phyloP scores from a whole-genome alignment of 1,140 invertebrate species.

The Trissolcus basalis region DNA sequence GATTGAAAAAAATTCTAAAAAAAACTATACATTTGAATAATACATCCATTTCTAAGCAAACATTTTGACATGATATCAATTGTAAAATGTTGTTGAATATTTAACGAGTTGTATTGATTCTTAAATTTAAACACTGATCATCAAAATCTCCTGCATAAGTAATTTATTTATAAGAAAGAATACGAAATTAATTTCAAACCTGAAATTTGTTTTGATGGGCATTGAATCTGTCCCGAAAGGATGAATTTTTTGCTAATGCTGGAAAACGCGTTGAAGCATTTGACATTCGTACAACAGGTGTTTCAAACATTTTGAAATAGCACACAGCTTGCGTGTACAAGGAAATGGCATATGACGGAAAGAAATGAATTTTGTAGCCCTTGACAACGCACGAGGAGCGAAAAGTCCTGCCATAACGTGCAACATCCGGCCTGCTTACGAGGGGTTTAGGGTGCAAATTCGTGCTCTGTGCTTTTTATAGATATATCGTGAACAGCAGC shows the following conservation, averaged over 20 bases:
- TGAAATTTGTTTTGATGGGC: too few relatives aligned
- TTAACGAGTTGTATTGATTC: too few relatives aligned
- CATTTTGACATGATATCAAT: too few relatives aligned
- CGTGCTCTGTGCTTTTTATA: slow-evolving; percentile 57
- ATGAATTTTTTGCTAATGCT: slow-evolving; percentile 26
- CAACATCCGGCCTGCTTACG: slow-evolving; percentile 55
- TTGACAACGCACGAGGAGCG: slow-evolving; percentile 25
- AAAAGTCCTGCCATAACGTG: slow-evolving; percentile 50
- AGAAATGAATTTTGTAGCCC: slow-evolving; percentile 54
- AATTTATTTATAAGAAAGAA: too few relatives aligned
- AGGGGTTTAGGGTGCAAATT: slow-evolving; percentile 58
- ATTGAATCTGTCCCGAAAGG: slow-evolving; percentile 19
- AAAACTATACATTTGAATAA: too few relatives aligned
- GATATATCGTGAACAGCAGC: slow-evolving; percentile 38
- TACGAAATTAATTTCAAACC: too few relatives aligned
- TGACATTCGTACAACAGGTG: slow-evolving; percentile 57
- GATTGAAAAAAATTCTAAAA: too few relatives aligned
- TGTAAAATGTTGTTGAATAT: too few relatives aligned
- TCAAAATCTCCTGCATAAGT: too few relatives aligned
- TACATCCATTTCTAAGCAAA: too few relatives aligned
- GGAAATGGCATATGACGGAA: slow-evolving; percentile 44
- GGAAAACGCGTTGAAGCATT: slow-evolving; percentile 30
- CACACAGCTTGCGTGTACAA: slow-evolving; percentile 48
- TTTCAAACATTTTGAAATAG: slow-evolving; percentile 51
- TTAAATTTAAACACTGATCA: too few relatives aligned